Base-by-base conservation (phyloP, 2,113 vertebrate species). In the Chaetura pelagica region DNA sequence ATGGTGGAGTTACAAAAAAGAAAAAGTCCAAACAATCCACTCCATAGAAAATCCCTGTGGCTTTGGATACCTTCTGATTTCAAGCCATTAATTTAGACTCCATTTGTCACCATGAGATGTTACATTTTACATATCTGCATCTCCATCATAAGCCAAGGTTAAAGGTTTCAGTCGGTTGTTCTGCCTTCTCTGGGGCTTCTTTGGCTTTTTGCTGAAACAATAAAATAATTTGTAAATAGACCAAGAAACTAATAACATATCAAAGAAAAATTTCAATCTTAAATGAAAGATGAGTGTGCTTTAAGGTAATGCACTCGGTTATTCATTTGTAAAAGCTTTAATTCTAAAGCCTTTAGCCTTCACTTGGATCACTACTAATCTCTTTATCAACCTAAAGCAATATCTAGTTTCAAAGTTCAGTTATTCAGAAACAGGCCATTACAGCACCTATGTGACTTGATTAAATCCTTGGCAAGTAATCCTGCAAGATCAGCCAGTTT, bases 101-200 rank as follows among this genome's bases (percentile, higher is more conserved):
- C 94, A 74, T 93, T 89, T 76, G 62, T 86, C 62, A 76, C 48
- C 57, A 69, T 54, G 51, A 63, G 69, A 87, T 91, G 27, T 88
- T 73, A 26, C 6, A 66, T 35, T 93, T 97, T 98, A 99, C 99
- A 99, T 99, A 97, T 99, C 99, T 48, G 99, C 99, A 42, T 99
- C 99, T 84, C 99, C 99, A 90, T 99, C 99, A 66, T 99, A 99
- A 96, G 99, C 99, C 97, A 99, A 98, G 66, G 99, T 99, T 97
- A 99, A 98, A 96, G 99, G 99, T 98, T 99, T 99, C 97, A 99
- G 98, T 80, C 99, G 98, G 98, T 99, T 99, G 98, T 99, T 99
- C 97, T 99, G 99, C 97, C 99, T 98, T 97, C 99, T 99, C 98
- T 99, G 99, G 75, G 99, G 99, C 97, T 99, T 99, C 99, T 99